Conservation (phyloP, 53 echinoderm and acorn worm species). For the Actinopyga echinites region DNA sequence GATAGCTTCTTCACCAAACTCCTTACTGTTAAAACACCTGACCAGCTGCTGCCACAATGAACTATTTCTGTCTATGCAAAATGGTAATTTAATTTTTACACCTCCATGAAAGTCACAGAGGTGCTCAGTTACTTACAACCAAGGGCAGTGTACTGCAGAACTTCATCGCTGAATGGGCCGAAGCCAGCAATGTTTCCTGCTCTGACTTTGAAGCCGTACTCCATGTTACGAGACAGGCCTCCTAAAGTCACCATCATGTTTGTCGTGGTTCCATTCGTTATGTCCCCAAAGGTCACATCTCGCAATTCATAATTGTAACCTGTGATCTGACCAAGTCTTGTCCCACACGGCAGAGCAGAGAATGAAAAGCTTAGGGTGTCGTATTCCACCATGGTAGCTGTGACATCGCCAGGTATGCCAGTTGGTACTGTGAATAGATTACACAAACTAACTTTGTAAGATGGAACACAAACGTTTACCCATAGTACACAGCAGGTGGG, state of each 20-base stretch:
- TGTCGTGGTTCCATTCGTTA: not conserved
- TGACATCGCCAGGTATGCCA: not conserved
- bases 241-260: not conserved
- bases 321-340: slow-evolving; percentile 1
- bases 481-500: too few relatives aligned
- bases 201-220: slow-evolving; percentile 12
- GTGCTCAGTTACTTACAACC: slow-evolving; percentile 1
- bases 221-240: not conserved
- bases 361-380: not conserved
- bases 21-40: too few relatives aligned
- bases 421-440: slow-evolving; percentile 6
- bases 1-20: too few relatives aligned
- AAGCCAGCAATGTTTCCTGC: slow-evolving; percentile 8
- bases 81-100: too few relatives aligned
- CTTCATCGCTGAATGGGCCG: slow-evolving; percentile 10
- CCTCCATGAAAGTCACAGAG: too few relatives aligned
- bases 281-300: not conserved
- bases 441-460: too few relatives aligned
- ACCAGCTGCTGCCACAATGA: too few relatives aligned
- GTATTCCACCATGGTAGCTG: not conserved
- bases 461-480: too few relatives aligned
- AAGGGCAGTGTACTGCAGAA: not conserved
- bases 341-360: slow-evolving; percentile 7
- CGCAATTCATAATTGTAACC: slow-evolving; percentile 9
- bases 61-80: too few relatives aligned